Conservation (phyloP, 2,797 vertebrate genomes). For the Gymnocypris eckloni region DNA sequence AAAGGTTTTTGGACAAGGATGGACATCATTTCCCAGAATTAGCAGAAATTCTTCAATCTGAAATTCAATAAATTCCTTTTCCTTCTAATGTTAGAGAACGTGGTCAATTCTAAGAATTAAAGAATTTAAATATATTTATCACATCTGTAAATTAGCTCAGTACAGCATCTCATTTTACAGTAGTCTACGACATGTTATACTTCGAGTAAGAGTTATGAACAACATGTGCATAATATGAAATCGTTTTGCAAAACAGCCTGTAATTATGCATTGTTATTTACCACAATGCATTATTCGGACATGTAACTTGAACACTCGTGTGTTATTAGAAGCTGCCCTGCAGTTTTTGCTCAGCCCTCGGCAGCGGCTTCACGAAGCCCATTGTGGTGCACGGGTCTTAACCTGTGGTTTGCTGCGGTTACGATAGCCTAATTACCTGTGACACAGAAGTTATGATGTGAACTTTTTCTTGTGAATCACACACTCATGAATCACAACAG, state of each 20-base stretch:
- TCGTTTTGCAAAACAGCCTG: constrained; percentile 1
- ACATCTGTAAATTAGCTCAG: neutral
- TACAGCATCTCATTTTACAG: neutral
- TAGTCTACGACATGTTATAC: neutral
- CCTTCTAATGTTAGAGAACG: neutral
- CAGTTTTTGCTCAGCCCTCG: neutral
- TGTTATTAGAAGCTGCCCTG: constrained; percentile 1
- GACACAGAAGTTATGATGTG: constrained; percentile 29
- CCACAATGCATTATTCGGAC: constrained; percentile 1
- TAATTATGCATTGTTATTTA: constrained; percentile 23
- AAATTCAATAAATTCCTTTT: neutral
- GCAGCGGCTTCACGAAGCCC: constrained; percentile 10
- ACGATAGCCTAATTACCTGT: constrained; percentile 31
- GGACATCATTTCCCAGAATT: neutral
- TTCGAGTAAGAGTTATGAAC: neutral
- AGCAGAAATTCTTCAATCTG: neutral
- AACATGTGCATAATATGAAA: neutral
- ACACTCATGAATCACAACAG: constrained; percentile 35
- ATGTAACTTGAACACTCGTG: neutral
- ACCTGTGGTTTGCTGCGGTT: constrained; percentile 32
- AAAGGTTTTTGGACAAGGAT: neutral
- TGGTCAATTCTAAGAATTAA: neutral
- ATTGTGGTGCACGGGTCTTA: neutral
- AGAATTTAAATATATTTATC: neutral
- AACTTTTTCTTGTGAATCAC: constrained; percentile 38